These are phyloP conservation scores for Cyphomyrus discorhynchus DNA, from an alignment of 2,113 vertebrate species.

Conservation along the genomic window DNA sequence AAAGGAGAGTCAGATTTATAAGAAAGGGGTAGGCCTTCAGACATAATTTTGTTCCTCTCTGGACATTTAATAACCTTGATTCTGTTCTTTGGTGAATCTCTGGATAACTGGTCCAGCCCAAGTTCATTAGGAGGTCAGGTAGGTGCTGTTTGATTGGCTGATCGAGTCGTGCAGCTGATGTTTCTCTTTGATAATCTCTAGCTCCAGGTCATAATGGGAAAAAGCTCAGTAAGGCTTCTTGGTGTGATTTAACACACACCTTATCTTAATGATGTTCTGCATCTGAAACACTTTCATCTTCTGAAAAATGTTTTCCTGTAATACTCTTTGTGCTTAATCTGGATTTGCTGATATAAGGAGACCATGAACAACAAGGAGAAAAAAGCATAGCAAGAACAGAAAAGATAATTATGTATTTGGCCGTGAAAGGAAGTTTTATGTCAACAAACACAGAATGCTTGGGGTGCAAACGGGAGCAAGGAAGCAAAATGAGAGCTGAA, in stretches of 20 bases:
- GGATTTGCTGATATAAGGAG: not conserved
- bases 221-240: not conserved
- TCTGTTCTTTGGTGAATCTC: not conserved
- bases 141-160: not conserved
- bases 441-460: not conserved
- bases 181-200: not conserved
- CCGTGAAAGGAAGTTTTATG: not conserved
- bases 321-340: not conserved
- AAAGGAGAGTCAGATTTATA: not conserved
- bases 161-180: not conserved
- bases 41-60: not conserved
- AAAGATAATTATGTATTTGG: not conserved
- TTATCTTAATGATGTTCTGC: not conserved
- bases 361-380: not conserved
- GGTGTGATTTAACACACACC: not conserved
- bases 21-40: not conserved
- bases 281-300: not conserved
- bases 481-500: not conserved
- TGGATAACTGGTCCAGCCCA: not conserved
- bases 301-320: not conserved
- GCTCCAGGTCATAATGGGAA: not conserved
- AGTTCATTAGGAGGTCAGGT: constrained; percentile 9
- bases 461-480: not conserved
- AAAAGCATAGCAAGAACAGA: not conserved
- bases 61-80: not conserved